These are phyloP conservation scores for Platyscapa corneri DNA, from an alignment of 1,140 invertebrate genomes.

Conservation along the genomic window DNA sequence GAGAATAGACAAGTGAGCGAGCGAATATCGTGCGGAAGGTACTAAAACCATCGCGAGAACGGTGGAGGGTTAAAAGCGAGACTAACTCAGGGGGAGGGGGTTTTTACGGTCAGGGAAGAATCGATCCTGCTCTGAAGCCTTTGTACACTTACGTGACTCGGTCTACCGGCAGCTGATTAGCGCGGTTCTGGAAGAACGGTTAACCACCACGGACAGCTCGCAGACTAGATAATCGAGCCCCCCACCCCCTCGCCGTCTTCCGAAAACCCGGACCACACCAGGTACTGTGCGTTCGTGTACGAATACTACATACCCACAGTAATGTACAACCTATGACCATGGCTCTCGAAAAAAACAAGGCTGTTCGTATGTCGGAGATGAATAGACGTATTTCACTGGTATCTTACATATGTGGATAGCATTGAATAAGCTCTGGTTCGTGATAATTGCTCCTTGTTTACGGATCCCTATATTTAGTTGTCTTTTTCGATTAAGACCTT, in stretches of 20 bases:
- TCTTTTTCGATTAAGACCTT: too few relatives aligned
- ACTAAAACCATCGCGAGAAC: not conserved
- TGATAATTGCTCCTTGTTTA: too few relatives aligned
- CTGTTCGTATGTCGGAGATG: not conserved
- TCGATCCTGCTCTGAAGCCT: slow-evolving; percentile 45
- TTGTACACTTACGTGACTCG: slow-evolving; percentile 53
- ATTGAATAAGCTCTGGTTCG: too few relatives aligned
- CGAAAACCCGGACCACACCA: too few relatives aligned
- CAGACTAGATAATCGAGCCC: slow-evolving; percentile 48
- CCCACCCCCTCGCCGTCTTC: too few relatives aligned
- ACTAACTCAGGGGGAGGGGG: not conserved
- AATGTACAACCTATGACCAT: not conserved
- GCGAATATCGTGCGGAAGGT: not conserved
- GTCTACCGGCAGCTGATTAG: slow-evolving; percentile 51
- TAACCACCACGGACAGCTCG: slow-evolving; percentile 52
- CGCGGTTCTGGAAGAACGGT: slow-evolving; percentile 51
- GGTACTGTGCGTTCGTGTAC: too few relatives aligned
- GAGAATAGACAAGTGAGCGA: not conserved
- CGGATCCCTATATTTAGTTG: too few relatives aligned
- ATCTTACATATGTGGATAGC: too few relatives aligned
- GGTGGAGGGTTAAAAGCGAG: too few relatives aligned
- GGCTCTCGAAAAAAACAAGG: slow-evolving; percentile 4
- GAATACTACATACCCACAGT: too few relatives aligned
- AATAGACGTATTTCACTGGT: too few relatives aligned
- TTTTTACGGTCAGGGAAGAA: slow-evolving; percentile 35